phyloP scores from a whole-genome alignment of 1,140 invertebrate genomes.

The Olivierus martensii region DNA sequence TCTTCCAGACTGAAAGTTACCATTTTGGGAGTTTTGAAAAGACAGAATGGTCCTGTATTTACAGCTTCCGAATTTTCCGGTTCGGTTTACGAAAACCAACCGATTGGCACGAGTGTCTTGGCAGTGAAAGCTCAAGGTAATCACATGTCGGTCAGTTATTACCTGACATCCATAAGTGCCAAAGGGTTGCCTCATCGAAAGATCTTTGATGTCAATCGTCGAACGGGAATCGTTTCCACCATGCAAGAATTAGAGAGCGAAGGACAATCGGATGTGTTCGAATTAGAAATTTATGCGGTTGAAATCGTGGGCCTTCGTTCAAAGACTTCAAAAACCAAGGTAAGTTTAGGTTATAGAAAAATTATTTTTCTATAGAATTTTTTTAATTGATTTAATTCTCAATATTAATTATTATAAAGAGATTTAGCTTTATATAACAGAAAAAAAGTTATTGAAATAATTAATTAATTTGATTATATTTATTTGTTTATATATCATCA shows the following conservation, averaged over 20 bases:
- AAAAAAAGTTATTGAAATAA: too few species aligned
- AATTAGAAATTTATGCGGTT: conserved; percentile 67
- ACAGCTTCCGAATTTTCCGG: conserved; percentile 28
- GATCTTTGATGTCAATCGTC: conserved; percentile 70
- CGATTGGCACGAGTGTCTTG: conserved; percentile 76
- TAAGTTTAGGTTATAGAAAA: conserved; percentile 36
- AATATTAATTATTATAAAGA: too few species aligned
- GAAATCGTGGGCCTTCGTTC: conserved; percentile 42
- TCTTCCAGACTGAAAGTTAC: conserved; percentile 69
- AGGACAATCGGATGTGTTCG: conserved; percentile 53
- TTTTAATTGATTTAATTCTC: too few species aligned
- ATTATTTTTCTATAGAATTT: background rate
- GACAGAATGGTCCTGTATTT: conserved; percentile 32
- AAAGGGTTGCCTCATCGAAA: conserved; percentile 56
- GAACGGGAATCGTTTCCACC: conserved; percentile 73
- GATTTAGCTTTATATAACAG: too few species aligned
- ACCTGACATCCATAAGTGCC: conserved; percentile 67
- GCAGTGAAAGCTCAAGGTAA: conserved; percentile 63
- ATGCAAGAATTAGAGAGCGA: conserved; percentile 70
- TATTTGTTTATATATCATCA: too few species aligned
- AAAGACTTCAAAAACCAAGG: conserved; percentile 48
- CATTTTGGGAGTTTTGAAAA: conserved; percentile 43
- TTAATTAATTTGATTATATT: too few species aligned
- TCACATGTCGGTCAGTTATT: conserved; percentile 77
- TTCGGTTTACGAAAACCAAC: conserved; percentile 74